Evolutionary conservation across 2,797 vertebrate species (phyloP).

Genomic region (Otolemur crassicaudatus): DNA sequence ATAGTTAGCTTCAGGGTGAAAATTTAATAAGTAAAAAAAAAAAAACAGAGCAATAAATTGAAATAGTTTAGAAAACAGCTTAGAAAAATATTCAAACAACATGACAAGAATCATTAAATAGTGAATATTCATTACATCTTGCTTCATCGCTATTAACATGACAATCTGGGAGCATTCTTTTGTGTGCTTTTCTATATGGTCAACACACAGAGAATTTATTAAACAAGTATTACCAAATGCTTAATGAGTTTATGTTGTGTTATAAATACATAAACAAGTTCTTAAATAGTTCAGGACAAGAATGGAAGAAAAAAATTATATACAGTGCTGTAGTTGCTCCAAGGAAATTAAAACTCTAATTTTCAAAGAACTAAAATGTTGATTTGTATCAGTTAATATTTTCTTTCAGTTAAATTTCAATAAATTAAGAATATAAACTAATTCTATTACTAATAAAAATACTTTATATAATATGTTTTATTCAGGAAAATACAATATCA

Average conservation of each 20-base stretch:
- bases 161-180: conserved; percentile 38
- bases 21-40: conserved; percentile 53
- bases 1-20: conserved; percentile 37
- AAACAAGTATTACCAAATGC: neutral
- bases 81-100: conserved; percentile 64
- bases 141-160: neutral
- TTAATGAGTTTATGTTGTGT: neutral
- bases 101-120: conserved; percentile 61
- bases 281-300: neutral
- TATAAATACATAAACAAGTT: conserved; percentile 23
- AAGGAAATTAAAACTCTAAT: neutral
- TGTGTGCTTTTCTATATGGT: conserved; percentile 1
- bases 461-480: neutral
- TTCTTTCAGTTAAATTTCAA: conserved; percentile 34
- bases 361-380: conserved; percentile 10
- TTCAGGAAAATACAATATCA: neutral
- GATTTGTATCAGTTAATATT: neutral
- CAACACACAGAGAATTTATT: conserved; percentile 19
- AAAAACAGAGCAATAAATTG: conserved; percentile 62
- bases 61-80: conserved; percentile 63
- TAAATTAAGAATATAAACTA: conserved; percentile 16
- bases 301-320: neutral
- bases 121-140: conserved; percentile 41
- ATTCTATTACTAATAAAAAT: neutral
- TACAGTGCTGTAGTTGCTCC: neutral